phyloP scores from a whole-genome alignment of 2,113 vertebrate genomes.

The Cranoglanis bouderius region DNA sequence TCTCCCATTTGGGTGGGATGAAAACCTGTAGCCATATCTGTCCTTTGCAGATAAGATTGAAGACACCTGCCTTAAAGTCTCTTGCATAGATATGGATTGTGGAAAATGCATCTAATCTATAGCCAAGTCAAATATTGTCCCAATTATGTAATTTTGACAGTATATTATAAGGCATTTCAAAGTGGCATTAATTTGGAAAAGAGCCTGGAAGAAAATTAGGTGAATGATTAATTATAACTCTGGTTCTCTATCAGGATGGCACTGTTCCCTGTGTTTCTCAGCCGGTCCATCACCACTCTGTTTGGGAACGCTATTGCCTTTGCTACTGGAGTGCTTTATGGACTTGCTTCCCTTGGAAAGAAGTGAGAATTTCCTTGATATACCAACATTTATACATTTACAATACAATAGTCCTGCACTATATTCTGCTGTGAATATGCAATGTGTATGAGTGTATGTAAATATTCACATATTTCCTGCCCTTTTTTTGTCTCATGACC shows the following conservation, averaged over 20 bases:
- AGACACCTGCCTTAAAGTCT: neutral
- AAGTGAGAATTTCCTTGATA: slow-evolving; percentile 77
- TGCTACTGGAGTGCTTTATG: slow-evolving; percentile 90
- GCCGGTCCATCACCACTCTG: slow-evolving; percentile 87
- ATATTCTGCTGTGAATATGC: neutral
- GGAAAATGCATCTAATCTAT: neutral
- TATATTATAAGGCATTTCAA: neutral
- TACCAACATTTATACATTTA: neutral
- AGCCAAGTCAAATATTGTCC: neutral
- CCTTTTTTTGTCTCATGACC: neutral
- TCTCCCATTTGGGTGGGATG: neutral
- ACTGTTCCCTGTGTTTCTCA: slow-evolving; percentile 82
- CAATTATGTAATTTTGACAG: neutral
- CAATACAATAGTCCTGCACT: neutral
- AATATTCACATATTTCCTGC: neutral
- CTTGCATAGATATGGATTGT: neutral
- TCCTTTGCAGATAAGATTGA: neutral
- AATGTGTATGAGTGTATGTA: neutral
- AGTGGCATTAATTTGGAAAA: neutral
- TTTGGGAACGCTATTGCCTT: slow-evolving; percentile 92
- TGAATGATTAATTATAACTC: neutral
- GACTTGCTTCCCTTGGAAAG: slow-evolving; percentile 88
- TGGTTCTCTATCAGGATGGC: slow-evolving; percentile 83
- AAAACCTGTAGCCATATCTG: neutral
- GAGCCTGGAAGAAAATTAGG: neutral